Percentiles rank a stretch among this genome's conserved stretches.
phyloP scores from a whole-genome alignment of 2,888 invertebrate genomes.

The Epirrhoe alternata region DNA sequence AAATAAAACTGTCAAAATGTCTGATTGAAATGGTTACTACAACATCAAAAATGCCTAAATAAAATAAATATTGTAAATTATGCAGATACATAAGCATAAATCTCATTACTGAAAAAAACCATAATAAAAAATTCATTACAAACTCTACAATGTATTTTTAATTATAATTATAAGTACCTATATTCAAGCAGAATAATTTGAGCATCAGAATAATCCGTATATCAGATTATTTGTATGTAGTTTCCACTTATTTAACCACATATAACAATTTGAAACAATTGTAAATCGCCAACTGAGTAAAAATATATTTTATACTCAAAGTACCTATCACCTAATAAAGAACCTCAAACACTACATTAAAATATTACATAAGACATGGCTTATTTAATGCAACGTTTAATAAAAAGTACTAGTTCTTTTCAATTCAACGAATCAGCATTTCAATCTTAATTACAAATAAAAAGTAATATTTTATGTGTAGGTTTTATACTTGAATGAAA shows the following conservation, averaged over 20 bases:
- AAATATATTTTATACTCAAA: background rate
- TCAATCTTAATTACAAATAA: no score
- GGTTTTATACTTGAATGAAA: no score
- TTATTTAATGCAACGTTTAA: no score
- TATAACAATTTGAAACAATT: constrained; percentile 73
- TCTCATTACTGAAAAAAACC: constrained; percentile 50
- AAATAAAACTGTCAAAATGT: constrained; percentile 22
- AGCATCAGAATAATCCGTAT: constrained; percentile 74
- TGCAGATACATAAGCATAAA: constrained; percentile 64
- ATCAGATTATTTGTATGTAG: constrained; percentile 41
- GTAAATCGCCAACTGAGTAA: constrained; percentile 1
- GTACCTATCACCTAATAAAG: background rate
- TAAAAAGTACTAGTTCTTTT: no score
- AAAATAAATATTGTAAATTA: constrained; percentile 50
- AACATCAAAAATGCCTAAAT: constrained; percentile 25
- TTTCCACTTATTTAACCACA: constrained; percentile 73
- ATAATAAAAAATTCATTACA: constrained; percentile 42
- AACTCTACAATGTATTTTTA: constrained; percentile 61
- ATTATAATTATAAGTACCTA: constrained; percentile 54
- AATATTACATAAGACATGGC: no score
- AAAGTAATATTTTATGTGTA: no score
- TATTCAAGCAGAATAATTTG: constrained; percentile 75
- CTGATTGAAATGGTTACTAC: constrained; percentile 21
- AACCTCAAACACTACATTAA: background rate
- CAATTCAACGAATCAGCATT: no score